A percentile compares a stretch with the other conserved stretches of the same genome.
Evolutionary conservation across 2,888 invertebrate species (phyloP).

Genomic region (Campoplex capitator): DNA sequence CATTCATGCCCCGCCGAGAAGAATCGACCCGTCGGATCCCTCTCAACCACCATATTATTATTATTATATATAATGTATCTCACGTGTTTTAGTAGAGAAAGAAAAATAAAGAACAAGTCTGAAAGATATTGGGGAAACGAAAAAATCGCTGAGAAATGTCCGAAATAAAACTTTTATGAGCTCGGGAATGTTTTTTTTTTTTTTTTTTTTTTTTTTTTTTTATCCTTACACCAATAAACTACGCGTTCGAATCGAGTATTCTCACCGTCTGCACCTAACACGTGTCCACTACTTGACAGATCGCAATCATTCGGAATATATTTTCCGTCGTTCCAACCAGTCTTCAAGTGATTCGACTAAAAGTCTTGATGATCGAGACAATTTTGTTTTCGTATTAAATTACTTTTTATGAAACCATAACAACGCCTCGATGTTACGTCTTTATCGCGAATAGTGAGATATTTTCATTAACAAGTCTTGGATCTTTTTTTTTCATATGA

Average conservation of each 20-base stretch:
- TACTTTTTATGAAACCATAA: neutral
- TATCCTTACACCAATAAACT: neutral
- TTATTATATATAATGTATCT: slow-evolving; percentile 34
- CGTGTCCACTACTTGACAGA: neutral
- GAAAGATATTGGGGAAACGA: neutral
- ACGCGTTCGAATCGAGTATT: neutral
- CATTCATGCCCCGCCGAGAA: slow-evolving; percentile 46
- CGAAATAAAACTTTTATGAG: slow-evolving; percentile 3
- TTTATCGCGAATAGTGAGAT: neutral
- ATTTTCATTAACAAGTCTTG: neutral
- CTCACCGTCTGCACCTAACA: neutral
- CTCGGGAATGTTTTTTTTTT: neutral
- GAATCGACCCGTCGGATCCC: slow-evolving; percentile 62
- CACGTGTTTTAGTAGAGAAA: neutral
- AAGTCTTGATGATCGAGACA: neutral
- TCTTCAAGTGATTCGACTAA: neutral
- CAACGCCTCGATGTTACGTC: neutral
- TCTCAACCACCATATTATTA: slow-evolving; percentile 28
- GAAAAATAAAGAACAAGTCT: neutral
- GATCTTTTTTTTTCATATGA: neutral
- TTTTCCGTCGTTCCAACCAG: neutral
- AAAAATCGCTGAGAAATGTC: neutral
- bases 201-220: too few relatives aligned
- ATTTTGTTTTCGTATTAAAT: neutral
- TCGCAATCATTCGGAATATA: neutral